A percentile compares a stretch with the other conserved stretches of the same genome.
Evolutionary conservation across 2,113 vertebrate species (phyloP).

Genomic region (Herpetotheres cachinnans): DNA sequence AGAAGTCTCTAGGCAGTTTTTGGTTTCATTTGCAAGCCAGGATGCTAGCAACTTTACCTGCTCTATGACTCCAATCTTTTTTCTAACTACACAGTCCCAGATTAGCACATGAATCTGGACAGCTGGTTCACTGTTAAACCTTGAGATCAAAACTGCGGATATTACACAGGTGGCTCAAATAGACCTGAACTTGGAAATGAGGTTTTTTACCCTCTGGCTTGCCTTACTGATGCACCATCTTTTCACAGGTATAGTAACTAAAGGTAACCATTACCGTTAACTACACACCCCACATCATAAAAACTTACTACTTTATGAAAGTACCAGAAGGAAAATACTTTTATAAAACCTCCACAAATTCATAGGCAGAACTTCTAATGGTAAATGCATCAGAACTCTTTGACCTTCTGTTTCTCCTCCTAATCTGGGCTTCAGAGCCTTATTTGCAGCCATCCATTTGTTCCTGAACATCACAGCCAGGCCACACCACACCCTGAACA

Average conservation of each 20-base stretch:
- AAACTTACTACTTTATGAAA: neutral
- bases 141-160: neutral
- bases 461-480: neutral
- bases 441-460: neutral
- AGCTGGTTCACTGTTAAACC: neutral
- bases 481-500: neutral
- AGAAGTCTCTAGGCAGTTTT: neutral
- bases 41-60: neutral
- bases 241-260: neutral
- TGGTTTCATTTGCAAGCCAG: neutral
- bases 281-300: neutral
- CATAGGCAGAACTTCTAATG: neutral
- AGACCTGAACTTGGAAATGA: neutral
- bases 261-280: neutral
- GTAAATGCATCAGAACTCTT: neutral
- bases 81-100: neutral
- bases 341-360: neutral
- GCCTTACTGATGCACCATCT: neutral
- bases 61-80: neutral
- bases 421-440: neutral
- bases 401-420: neutral
- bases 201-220: neutral
- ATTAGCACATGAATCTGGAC: neutral
- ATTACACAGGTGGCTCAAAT: neutral
- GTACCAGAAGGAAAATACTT: neutral